These are phyloP conservation scores for Phataginus tricuspis DNA, from an alignment of 2,797 vertebrate species.

Conservation along the genomic window DNA sequence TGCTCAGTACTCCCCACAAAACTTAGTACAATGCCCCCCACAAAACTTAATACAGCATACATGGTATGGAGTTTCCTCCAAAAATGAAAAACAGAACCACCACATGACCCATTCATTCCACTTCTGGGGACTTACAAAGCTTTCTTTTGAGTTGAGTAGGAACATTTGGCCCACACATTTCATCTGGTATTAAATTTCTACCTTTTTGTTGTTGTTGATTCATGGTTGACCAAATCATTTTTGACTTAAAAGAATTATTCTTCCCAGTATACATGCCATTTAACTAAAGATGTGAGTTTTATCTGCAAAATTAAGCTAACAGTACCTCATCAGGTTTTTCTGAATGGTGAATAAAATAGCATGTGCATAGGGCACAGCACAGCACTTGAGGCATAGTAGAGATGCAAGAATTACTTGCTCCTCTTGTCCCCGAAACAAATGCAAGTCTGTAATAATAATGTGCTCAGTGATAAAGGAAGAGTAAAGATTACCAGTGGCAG, in stretches of 20 bases:
- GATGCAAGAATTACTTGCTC: neutral
- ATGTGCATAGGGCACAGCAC: too few species aligned
- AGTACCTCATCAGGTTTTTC: neutral
- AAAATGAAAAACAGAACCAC: neutral
- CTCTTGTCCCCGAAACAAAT: neutral
- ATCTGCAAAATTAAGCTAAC: neutral
- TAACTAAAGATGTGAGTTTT: neutral
- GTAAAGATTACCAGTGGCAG: slow-evolving; percentile 65
- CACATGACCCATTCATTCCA: too few species aligned
- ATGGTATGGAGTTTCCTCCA: neutral
- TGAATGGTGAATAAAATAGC: neutral
- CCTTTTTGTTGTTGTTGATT: neutral
- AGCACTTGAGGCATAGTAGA: neutral
- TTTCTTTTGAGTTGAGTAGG: neutral
- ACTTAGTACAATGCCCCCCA: neutral
- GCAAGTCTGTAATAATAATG: slow-evolving; percentile 56
- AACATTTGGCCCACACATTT: neutral
- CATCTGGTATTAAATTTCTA: neutral
- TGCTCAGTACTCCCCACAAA: neutral
- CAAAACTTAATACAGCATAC: neutral
- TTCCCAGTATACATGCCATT: neutral
- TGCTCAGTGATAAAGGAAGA: slow-evolving; percentile 40
- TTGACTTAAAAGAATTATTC: neutral
- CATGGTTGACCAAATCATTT: neutral
- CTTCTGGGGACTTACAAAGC: neutral